Conservation (phyloP, 2,888 invertebrate genomes). For the Rhingia rostrata region DNA sequence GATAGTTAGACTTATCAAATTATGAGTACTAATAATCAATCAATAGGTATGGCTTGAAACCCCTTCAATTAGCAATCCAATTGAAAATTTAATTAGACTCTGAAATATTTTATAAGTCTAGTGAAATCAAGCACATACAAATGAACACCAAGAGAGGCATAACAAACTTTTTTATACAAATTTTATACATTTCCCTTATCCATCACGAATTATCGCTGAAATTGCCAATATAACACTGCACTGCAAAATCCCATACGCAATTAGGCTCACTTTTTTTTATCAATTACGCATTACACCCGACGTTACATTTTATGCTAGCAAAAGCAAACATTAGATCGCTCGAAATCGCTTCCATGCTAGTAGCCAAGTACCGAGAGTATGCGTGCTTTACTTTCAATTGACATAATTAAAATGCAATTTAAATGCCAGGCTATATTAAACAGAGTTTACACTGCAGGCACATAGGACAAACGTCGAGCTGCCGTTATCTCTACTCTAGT, state of each 20-base stretch:
- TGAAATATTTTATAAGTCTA: conserved; percentile 13
- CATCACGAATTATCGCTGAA: conserved; percentile 30
- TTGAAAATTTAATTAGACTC: conserved; percentile 37
- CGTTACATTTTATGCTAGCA: conserved; percentile 28
- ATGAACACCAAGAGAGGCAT: too few species aligned
- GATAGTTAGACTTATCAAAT: too few species aligned
- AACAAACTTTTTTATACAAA: background rate
- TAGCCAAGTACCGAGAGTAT: background rate
- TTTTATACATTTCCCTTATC: background rate
- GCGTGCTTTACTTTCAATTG: conserved; percentile 68
- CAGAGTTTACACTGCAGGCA: conserved; percentile 57
- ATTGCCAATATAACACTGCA: conserved; percentile 6
- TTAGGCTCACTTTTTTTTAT: conserved; percentile 53
- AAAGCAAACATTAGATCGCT: conserved; percentile 55
- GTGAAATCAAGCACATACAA: background rate
- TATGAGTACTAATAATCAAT: too few species aligned
- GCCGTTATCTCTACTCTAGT: conserved; percentile 34
- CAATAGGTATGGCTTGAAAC: background rate
- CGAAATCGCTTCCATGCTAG: conserved; percentile 29
- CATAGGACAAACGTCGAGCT: conserved; percentile 40
- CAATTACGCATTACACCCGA: conserved; percentile 50
- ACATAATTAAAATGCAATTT: conserved; percentile 71
- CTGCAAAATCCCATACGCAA: conserved; percentile 31
- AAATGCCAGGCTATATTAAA: conserved; percentile 54
- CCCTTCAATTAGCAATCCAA: background rate